These are phyloP conservation scores for Hippocampus mohnikei DNA, from an alignment of 2,113 vertebrate genomes.

Conservation along the genomic window DNA sequence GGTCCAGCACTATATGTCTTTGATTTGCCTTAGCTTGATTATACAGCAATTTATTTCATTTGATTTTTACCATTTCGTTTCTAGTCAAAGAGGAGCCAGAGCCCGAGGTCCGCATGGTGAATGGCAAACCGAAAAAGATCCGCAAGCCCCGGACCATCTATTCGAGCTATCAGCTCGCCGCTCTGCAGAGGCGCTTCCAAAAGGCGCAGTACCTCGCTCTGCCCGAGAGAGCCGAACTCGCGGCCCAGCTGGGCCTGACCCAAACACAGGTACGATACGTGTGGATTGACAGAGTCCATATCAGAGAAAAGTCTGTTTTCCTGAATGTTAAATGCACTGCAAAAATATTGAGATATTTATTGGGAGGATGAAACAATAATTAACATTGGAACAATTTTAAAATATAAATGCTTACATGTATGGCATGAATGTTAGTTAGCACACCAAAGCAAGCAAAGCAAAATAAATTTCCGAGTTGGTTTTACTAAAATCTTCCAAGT, in stretches of 20 bases:
- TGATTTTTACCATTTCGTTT: conserved; percentile 38
- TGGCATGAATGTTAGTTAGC: too few species aligned
- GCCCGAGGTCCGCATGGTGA: conserved; percentile 96
- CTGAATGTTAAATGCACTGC: too few species aligned
- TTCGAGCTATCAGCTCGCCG: conserved; percentile 96
- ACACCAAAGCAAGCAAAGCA: too few species aligned
- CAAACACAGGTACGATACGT: conserved; percentile 87
- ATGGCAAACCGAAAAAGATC: conserved; percentile 97
- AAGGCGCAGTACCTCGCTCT: conserved; percentile 96
- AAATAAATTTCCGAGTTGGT: too few species aligned
- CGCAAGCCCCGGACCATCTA: conserved; percentile 97
- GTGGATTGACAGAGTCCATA: not conserved
- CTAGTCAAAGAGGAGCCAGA: conserved; percentile 94
- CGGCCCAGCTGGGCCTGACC: conserved; percentile 92
- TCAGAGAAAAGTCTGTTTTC: not conserved
- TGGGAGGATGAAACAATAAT: too few species aligned
- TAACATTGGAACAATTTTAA: not conserved
- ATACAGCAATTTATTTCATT: conserved; percentile 22
- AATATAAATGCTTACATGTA: too few species aligned
- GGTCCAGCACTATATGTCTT: too few species aligned
- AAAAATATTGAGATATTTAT: too few species aligned
- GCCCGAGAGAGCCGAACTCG: conserved; percentile 93
- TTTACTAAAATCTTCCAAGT: too few species aligned
- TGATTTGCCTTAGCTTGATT: not conserved
- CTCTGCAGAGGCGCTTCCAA: conserved; percentile 94